phyloP scores from a whole-genome alignment of 1,140 invertebrate species.

The Danaus plexippus region DNA sequence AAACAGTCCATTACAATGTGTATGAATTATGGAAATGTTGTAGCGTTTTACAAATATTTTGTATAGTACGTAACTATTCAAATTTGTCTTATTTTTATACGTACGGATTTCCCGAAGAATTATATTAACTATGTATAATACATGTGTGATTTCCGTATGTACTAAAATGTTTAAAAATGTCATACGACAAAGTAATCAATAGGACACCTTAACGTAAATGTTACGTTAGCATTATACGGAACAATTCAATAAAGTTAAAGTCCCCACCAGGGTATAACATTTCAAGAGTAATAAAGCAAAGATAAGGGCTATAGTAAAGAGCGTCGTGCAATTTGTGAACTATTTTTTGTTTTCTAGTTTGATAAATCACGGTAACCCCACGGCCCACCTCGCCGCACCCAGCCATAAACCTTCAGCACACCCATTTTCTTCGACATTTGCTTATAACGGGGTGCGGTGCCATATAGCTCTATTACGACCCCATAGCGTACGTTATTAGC shows the following conservation, averaged over 20 bases:
- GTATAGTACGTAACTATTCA: too few species aligned
- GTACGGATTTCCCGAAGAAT: too few species aligned
- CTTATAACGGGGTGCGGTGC: conserved; percentile 47
- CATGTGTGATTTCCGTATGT: too few species aligned
- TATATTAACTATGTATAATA: too few species aligned
- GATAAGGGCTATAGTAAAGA: conserved; percentile 20
- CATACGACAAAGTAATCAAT: too few species aligned
- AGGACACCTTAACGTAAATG: too few species aligned
- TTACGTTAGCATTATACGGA: too few species aligned
- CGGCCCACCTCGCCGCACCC: conserved; percentile 46
- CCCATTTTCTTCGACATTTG: conserved; percentile 55
- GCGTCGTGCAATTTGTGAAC: conserved; percentile 16
- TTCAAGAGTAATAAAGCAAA: conserved; percentile 19
- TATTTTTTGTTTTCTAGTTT: conserved; percentile 20
- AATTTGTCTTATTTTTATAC: too few species aligned
- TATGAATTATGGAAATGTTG: too few species aligned
- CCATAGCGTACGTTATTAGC: conserved; percentile 47
- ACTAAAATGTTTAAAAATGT: too few species aligned
- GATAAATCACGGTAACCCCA: conserved; percentile 49
- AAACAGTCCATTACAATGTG: too few species aligned
- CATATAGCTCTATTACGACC: conserved; percentile 50
- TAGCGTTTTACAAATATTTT: too few species aligned
- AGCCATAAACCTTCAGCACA: conserved; percentile 42
- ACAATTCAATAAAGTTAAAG: conserved; percentile 13
- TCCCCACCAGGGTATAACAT: conserved; percentile 15